Base-by-base conservation (phyloP, 1,140 invertebrate species). In the Polypedilum pembai region DNA sequence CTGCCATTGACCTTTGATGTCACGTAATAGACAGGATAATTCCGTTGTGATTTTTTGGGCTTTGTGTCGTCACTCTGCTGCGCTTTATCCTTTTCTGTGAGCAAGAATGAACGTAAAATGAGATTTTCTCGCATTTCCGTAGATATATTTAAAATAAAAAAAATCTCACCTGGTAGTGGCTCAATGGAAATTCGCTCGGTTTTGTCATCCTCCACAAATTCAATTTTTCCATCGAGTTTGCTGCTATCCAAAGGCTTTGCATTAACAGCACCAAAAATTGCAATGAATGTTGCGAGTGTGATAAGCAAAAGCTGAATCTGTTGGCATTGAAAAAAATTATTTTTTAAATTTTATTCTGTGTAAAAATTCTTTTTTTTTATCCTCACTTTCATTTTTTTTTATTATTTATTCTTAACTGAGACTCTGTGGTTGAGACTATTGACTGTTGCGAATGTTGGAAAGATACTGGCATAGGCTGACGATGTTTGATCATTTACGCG, bases 131-230 rank as follows among this genome's bases (percentile, higher is more conserved):
- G 24, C 24, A 33, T 33, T 33, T 33, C 24, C 2, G 24, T 33
- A 5, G 24, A 33, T 33, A 33, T 5, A 69, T 20, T 69, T 7
- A 21, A 18, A 7, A 66, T 66, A 17, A 17, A n/a, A 7, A 18
- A 69, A 18, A 69, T 21, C 63, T 20, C 65, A 69, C 65, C 65
- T 69, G 65, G 65, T 18, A 69, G 8, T 69, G n/a, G 65, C 15
- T 69, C 65, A n/a, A n/a, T 56, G 65, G 7, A 8, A 69, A n/a
- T 69, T 69, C 18, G 3, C 8, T 56, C 45, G n/a, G n/a, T 56
- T 56, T 56, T 56, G 24, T 33, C 24, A 33, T 33, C 24, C 45
- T 15, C n/a, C 3, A 3, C 45, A 56, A 56, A 15, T 56, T 56
- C 45, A 15, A 17, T 17, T 12, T 17, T 17, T 15, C 45, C 45